These are phyloP conservation scores for Amphiprion percula DNA, from an alignment of 2,113 vertebrate genomes.

Conservation along the genomic window DNA sequence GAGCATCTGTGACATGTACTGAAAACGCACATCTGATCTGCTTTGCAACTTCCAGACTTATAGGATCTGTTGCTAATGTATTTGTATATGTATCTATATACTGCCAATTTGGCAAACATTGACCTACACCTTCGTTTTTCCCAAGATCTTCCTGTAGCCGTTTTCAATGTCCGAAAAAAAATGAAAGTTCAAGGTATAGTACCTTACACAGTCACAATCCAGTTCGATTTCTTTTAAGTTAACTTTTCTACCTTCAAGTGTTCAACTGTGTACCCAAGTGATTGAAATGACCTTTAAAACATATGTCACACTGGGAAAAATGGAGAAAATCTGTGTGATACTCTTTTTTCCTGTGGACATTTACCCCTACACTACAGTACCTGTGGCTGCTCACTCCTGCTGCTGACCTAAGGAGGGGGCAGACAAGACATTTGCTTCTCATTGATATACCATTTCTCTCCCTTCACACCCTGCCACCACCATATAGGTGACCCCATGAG, in stretches of 20 bases:
- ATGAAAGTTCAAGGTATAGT: background rate
- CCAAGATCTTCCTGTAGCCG: no score
- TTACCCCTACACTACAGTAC: background rate
- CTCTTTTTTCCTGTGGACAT: background rate
- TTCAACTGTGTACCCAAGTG: background rate
- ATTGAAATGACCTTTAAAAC: conserved; percentile 18
- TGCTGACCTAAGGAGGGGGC: background rate
- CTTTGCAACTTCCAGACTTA: no score
- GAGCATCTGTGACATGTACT: no score
- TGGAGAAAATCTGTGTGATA: background rate
- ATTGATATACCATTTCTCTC: background rate
- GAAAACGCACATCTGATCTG: no score
- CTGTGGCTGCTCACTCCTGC: background rate
- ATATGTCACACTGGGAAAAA: background rate
- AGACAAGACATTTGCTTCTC: background rate
- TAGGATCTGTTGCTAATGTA: no score
- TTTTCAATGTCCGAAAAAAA: no score
- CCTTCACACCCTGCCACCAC: background rate
- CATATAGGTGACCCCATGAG: background rate
- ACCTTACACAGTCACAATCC: background rate
- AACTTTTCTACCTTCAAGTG: no score
- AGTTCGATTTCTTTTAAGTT: background rate
- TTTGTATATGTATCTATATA: no score
- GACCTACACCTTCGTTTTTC: no score
- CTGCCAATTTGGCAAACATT: no score